Conservation (phyloP, 2,888 invertebrate genomes). For the Drosophila prostipennis region DNA sequence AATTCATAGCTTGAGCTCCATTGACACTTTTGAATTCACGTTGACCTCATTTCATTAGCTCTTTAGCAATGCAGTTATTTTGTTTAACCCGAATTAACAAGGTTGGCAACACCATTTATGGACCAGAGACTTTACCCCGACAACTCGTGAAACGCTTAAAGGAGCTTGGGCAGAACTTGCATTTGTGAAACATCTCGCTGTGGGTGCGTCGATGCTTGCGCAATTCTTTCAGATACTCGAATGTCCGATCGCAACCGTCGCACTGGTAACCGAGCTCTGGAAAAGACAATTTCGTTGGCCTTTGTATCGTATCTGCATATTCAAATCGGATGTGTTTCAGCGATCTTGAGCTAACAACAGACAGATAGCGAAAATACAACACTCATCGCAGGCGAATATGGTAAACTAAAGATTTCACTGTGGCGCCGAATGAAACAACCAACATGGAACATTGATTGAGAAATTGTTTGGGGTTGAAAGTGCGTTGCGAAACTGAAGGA, state of each 20-base stretch:
- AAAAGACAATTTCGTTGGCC: conserved; percentile 55
- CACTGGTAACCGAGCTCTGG: conserved; percentile 73
- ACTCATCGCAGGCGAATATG: conserved; percentile 9
- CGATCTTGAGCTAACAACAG: conserved; percentile 20
- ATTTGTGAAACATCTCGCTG: conserved; percentile 78
- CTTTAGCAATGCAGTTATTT: not conserved
- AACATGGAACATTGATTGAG: conserved; percentile 6
- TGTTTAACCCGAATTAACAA: not conserved
- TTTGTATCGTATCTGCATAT: conserved; percentile 43
- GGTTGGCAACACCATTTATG: conserved; percentile 5
- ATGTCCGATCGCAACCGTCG: conserved; percentile 67
- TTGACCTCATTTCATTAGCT: too few species aligned
- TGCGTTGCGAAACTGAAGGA: not conserved
- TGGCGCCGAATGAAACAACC: too few species aligned
- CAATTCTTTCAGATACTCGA: conserved; percentile 68
- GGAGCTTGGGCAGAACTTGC: conserved; percentile 67
- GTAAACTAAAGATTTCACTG: not conserved
- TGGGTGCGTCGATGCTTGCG: conserved; percentile 77
- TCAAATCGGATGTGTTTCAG: conserved; percentile 1
- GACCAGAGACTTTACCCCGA: conserved; percentile 64
- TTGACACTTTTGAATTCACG: not conserved
- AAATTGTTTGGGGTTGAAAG: conserved; percentile 2
- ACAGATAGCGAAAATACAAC: not conserved
- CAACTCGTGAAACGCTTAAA: conserved; percentile 74
- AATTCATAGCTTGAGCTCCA: not conserved